These are phyloP conservation scores for Myiopsitta monachus DNA, from an alignment of 2,113 vertebrate species.

Conservation along the genomic window DNA sequence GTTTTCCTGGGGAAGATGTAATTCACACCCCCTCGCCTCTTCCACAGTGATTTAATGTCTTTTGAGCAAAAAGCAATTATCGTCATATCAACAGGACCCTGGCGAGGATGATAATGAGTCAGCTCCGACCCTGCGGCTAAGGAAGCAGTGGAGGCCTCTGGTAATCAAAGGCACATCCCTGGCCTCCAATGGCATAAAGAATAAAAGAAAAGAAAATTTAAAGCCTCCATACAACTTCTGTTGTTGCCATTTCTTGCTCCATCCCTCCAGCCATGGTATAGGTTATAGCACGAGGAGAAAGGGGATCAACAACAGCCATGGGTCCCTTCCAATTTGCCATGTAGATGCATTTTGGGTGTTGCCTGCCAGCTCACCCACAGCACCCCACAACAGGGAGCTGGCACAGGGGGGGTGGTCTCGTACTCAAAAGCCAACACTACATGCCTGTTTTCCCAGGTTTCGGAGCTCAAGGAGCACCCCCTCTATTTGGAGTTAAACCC, in stretches of 20 bases:
- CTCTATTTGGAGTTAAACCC: fast-evolving
- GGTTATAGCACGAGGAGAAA: neutral
- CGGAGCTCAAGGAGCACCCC: neutral
- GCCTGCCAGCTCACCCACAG: fast-evolving
- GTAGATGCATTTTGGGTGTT: neutral
- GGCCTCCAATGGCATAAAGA: neutral
- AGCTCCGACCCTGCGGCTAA: neutral
- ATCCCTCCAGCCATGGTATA: fast-evolving
- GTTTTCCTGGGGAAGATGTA: slow-evolving; percentile 8
- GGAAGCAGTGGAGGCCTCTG: neutral
- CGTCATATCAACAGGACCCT: slow-evolving; percentile 47
- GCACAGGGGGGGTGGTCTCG: fast-evolving
- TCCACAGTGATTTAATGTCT: slow-evolving; percentile 18
- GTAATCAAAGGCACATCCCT: slow-evolving; percentile 30
- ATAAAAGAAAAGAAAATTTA: neutral
- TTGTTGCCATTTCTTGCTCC: neutral
- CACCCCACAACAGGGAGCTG: fast-evolving
- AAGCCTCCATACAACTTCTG: slow-evolving; percentile 9
- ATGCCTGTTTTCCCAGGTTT: neutral
- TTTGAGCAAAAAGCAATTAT: slow-evolving; percentile 70
- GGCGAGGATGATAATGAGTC: neutral
- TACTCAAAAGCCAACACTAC: neutral
- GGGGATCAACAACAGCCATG: fast-evolving
- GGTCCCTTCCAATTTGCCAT: neutral
- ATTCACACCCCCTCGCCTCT: slow-evolving; percentile 42